Base-by-base conservation (phyloP, 2,888 invertebrate genomes). In the Andrena hattorfiana region DNA sequence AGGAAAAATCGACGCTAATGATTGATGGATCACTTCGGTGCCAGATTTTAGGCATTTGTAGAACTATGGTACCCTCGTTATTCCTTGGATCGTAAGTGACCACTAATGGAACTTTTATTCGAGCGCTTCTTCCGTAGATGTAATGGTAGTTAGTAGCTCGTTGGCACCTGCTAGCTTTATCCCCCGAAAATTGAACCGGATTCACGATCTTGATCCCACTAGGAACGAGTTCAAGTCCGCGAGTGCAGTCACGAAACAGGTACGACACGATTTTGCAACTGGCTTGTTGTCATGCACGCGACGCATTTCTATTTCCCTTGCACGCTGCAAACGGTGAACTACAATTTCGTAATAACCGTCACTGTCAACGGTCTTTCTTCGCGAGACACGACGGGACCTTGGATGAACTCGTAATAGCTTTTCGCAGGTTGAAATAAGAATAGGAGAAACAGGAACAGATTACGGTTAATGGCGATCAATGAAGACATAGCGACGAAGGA, bases 311-410 rank as follows among this genome's bases (percentile, higher is more conserved):
- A 30, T 35, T 51, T 67, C 42, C 48, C 56, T 16, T 13, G 16
- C 23, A 32, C 23, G 10, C 3, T 3, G 13, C 1, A 10, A 42
- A 48, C 10, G 26, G 20, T 48, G 59, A 49, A 49, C 42, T 60
- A 48, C 48, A 64, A 78, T 78, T 81, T 81, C 73, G 78, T 30
- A 81, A 81, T 54, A 56, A 49, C 48, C 48, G 7, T 35, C 49
- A 67, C 67, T 70, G 32, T 60, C 77, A 35, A 42, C 56, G 59
- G 4, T 42, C 42, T 49, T 16, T 51, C 23, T 28, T 20, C n/a
- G 2, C 48, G 28, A 28, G 6, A 7, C 49, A 13, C 16, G 49
- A 26, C 51, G 6, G 51, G 60, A 66, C 49, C 28, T 69, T 49
- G 59, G 42, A 13, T 48, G n/a, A n/a, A 13, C 13, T 32, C 23